Evolutionary conservation across 2,888 invertebrate species (phyloP), one percentile per base, ranked within the genome.

Genomic region (Dendrolimus pini): DNA sequence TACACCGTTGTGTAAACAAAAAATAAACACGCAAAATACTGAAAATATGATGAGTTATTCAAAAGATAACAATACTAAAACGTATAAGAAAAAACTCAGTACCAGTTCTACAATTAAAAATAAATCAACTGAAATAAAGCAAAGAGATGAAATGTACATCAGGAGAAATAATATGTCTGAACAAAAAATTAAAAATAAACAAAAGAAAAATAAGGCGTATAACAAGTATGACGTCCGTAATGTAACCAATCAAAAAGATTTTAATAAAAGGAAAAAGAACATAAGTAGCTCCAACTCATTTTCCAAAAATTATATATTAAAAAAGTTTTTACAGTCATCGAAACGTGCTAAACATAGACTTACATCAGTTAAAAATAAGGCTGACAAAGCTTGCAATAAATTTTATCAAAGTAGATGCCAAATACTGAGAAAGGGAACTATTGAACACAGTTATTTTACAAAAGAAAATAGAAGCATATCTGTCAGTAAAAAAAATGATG

Each of bases 261-360:
- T 53, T 41, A 52, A 60, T n/a, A 53, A 58, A 59, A 54, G 10
- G 58, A 42, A 47, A 57, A 59, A 53, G 42, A 41, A 42, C 18
- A 41, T 55, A 41, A 7, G 8, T 53, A 59, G 52, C 30, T 30
- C 30, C 2, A 6, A 3, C 30, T 6, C 30, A 6, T 30, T 6
- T 30, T 30, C 30, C 30, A 30, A 30, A 30, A 30, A 30, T 30
- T 30, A 30, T 30, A 30, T 30, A 3, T 6, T 30, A 30, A 30
- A 6, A 6, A 70, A 67, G 59, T 76, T 76, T 62, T 58, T 68
- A 56, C 61, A 67, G 52, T 60, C 65, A 59, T 70, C 69, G 6
- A 65, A 67, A 12, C 65, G 64, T 41, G 63, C 75, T 2, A 66
- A 70, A 62, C 63, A 61, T 56, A 71, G 69, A 61, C 73, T 72